These are phyloP conservation scores for Gnathonemus echidnorhynchus DNA, from an alignment of 2,113 vertebrate genomes.

Conservation along the genomic window DNA sequence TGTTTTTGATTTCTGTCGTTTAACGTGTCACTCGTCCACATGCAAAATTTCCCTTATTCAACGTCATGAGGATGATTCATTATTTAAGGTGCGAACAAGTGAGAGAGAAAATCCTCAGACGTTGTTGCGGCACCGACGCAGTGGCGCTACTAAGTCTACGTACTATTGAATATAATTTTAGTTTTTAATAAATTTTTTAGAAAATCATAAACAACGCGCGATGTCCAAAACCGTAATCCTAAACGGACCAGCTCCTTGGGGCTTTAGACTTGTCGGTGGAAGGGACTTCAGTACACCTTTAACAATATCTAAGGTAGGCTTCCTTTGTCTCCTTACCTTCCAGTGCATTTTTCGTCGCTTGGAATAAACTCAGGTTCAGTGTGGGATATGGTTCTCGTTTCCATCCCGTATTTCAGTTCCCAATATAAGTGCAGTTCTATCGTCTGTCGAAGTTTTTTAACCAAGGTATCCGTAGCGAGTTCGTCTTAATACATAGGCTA, in stretches of 20 bases:
- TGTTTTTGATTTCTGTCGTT: background rate
- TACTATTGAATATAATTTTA: background rate
- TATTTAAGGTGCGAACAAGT: background rate
- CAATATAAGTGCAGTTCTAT: background rate
- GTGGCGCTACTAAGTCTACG: background rate
- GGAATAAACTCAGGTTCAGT: background rate
- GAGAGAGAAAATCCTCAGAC: background rate
- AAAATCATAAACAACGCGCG: background rate
- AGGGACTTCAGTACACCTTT: slow-evolving; percentile 88
- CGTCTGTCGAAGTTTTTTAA: background rate
- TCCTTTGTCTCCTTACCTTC: background rate
- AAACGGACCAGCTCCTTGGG: slow-evolving; percentile 87
- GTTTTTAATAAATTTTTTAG: background rate
- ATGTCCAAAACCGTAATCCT: slow-evolving; percentile 81
- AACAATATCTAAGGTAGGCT: slow-evolving; percentile 87
- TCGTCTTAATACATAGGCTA: too few species aligned
- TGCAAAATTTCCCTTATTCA: background rate
- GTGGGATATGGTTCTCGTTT: background rate
- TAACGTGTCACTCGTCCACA: background rate
- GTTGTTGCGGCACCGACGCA: background rate
- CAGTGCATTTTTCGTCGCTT: background rate
- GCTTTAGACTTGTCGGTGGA: slow-evolving; percentile 88
- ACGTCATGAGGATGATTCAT: background rate
- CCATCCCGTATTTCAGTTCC: background rate
- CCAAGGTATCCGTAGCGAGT: background rate